phyloP scores from a whole-genome alignment of 2,888 invertebrate species.

The Stenolophus ochropezus region DNA sequence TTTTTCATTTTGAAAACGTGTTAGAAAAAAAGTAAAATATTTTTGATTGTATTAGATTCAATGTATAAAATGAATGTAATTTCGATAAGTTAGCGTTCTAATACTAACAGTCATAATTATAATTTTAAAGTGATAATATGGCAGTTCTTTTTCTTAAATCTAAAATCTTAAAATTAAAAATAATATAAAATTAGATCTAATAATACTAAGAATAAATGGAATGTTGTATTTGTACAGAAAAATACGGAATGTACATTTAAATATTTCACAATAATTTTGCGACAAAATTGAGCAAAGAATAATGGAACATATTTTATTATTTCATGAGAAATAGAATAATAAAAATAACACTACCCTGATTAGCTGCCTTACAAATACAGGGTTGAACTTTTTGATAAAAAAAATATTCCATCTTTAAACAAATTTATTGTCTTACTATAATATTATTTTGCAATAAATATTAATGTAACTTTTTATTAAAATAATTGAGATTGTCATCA shows the following conservation, averaged over 20 bases:
- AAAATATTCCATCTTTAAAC: no score
- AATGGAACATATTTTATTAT: background rate
- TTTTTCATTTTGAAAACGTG: background rate
- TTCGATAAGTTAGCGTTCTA: conserved; percentile 10
- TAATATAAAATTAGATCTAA: background rate
- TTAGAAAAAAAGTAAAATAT: conserved; percentile 10
- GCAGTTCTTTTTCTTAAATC: conserved; percentile 40
- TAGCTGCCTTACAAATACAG: no score
- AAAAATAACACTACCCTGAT: no score
- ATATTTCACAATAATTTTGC: background rate
- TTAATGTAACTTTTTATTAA: no score
- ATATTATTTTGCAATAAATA: no score
- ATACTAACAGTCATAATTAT: conserved; percentile 28
- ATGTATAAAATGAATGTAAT: conserved; percentile 16
- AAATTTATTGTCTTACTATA: no score
- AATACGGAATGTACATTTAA: conserved; percentile 33
- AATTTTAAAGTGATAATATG: conserved; percentile 34
- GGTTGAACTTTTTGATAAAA: no score
- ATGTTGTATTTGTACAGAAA: conserved; percentile 45
- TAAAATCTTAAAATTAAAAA: conserved; percentile 41
- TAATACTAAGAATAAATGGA: conserved; percentile 31
- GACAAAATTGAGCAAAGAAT: no score
- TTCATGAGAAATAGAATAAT: background rate
- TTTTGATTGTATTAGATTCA: background rate
- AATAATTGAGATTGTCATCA: no score